Evolutionary conservation across 2,888 invertebrate genomes (phyloP).

Genomic region (Epirrita christyi): DNA sequence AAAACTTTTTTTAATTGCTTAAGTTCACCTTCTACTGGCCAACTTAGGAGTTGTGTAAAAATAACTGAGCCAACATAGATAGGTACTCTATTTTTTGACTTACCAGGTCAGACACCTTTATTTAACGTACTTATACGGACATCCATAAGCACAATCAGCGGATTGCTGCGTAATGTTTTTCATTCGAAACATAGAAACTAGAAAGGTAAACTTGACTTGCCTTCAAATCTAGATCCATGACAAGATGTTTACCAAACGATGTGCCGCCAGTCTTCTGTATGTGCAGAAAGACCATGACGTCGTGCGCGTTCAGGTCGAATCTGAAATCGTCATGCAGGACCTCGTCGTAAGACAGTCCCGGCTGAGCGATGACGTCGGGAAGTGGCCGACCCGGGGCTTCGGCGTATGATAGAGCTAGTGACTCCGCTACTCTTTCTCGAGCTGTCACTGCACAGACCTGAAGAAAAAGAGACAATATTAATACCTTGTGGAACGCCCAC

Average conservation of each 20-base stretch:
- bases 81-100: too few species aligned
- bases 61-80: too few species aligned
- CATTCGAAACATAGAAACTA: background rate
- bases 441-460: constrained; percentile 90
- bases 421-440: constrained; percentile 85
- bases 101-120: too few species aligned
- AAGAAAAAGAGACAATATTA: too few species aligned
- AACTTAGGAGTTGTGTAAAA: too few species aligned
- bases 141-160: too few species aligned
- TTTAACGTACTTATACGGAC: too few species aligned
- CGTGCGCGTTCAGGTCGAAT: constrained; percentile 96
- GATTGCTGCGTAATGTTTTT: background rate
- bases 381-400: constrained; percentile 82
- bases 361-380: constrained; percentile 83
- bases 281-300: constrained; percentile 98
- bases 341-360: constrained; percentile 93
- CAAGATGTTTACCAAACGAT: constrained; percentile 97
- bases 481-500: too few species aligned
- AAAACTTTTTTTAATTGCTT: too few species aligned
- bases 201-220: constrained; percentile 51
- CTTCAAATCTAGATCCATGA: constrained; percentile 95
- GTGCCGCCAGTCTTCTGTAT: constrained; percentile 99
- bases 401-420: constrained; percentile 75
- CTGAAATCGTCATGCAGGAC: constrained; percentile 94
- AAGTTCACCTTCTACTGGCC: too few species aligned